Conservation (phyloP, 1,140 invertebrate genomes). For the Galleria mellonella region DNA sequence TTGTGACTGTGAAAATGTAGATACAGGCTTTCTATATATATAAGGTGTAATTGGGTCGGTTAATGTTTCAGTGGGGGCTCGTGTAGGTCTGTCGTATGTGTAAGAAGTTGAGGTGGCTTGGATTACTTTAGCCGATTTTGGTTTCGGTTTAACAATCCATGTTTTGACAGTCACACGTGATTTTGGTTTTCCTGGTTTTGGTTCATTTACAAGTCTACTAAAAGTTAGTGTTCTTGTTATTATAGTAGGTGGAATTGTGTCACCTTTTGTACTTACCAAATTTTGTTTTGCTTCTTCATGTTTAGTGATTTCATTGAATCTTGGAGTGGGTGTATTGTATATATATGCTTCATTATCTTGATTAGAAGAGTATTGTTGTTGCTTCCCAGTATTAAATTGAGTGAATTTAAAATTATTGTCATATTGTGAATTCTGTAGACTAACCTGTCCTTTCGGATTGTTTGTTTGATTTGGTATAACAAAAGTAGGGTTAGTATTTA, state of each 20-base stretch:
- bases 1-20: slow-evolving; percentile 7
- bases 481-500: slow-evolving; percentile 4
- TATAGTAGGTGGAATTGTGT: slow-evolving; percentile 25
- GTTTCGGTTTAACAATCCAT: slow-evolving; percentile 44
- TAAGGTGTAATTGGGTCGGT: slow-evolving; percentile 7
- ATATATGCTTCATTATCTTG: slow-evolving; percentile 21
- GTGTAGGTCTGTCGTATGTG: slow-evolving; percentile 12
- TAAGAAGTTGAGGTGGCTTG: slow-evolving; percentile 5
- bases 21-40: slow-evolving; percentile 15
- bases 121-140: neutral
- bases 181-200: slow-evolving; percentile 42
- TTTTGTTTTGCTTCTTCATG: slow-evolving; percentile 38
- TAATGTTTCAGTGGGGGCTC: slow-evolving; percentile 5
- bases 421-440: slow-evolving; percentile 18
- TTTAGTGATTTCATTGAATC: slow-evolving; percentile 14
- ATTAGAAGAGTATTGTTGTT: slow-evolving; percentile 18
- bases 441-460: slow-evolving; percentile 11
- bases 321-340: slow-evolving; percentile 10
- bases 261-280: slow-evolving; percentile 40
- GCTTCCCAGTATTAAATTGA: slow-evolving; percentile 17
- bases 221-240: slow-evolving; percentile 54
- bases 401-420: slow-evolving; percentile 13
- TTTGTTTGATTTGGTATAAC: slow-evolving; percentile 13
- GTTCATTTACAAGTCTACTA: slow-evolving; percentile 41
- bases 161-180: slow-evolving; percentile 61